Base-by-base conservation (phyloP, 2,797 vertebrate genomes). In the Periophthalmus magnuspinnatus region DNA sequence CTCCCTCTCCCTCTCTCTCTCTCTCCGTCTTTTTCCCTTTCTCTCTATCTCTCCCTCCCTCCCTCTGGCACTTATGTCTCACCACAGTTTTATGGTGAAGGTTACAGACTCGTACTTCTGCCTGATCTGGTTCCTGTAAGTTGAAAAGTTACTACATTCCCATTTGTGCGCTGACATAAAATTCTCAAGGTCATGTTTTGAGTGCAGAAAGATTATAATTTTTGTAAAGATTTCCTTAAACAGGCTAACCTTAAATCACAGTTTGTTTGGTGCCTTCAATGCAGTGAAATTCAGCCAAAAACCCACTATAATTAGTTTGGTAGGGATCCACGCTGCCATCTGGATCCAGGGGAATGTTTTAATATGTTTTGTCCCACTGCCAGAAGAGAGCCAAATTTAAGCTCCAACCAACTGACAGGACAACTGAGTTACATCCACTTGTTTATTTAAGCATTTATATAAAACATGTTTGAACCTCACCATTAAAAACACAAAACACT, bases 51-150 rank as follows among this genome's bases (percentile, higher is more conserved):
- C 32, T 6, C 56, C 21, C 8, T 59, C 68, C 16, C 62, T 71
- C 38, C 54, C 45, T 70, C 59, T n/a, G 1, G 65, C 70, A 58
- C 83, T 48, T 81, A 36, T 70, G 55, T 78, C 65, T 74, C 74
- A 74, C 73, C 61, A 73, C 74, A 72, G 71, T 73, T 75, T 80
- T 79, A 68, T 71, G 62, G 50, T 80, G 54, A 70, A 77, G 75
- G 59, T 72, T 76, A 81, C 80, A 70, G 72, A 74, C 69, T 75
- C 72, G 28, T 75, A 75, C 83, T 81, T 74, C 69, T 64, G 65
- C 65, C 52, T 36, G 33, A 81, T 80, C 69, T 62, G 32, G 48
- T 71, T 65, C 5, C 67, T 45, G 28, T 36, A 69, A 74, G 60
- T 70, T 55, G 8, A 48, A 64, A 8, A 66, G 19, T 36, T 34